Evolutionary conservation across 2,888 invertebrate species (phyloP), one percentile per base, ranked within the genome.

Genomic region (Caenorhabditis uteleia): DNA sequence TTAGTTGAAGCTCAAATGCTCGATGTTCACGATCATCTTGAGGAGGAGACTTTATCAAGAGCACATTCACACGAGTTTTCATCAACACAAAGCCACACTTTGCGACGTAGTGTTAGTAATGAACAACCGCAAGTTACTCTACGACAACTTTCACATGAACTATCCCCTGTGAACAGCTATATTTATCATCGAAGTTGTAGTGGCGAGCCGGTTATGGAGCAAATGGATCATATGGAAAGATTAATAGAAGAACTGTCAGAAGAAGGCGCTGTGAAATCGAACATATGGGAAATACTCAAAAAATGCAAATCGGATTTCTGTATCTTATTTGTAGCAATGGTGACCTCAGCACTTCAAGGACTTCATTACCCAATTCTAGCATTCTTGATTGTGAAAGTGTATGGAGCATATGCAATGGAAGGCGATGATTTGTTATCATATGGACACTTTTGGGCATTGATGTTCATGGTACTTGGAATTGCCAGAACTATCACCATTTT

Each of bases 401-500:
- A 53, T 25, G 33, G 57, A 46, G 62, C 43, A n/a, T 57, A 43
- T 20, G 53, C 56, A 12, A 53, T 46, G 53, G 8, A 36, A 14
- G 53, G 62, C 36, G 84, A 84, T 6, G 83, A 83, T 26, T 56
- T 74, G 46, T 59, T 84, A 7, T 56, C 71, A 12, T 65, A 82
- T 38, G 83, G 85, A 34, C 78, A 85, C 5, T 77, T 84, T 50
- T 87, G 87, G 87, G 83, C 86, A 29, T 74, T 85, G 70, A 70
- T 69, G 45, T 79, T 75, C 54, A 48, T 78, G 27, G 47, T 65
- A 2, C 78, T 87, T 12, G 87, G 84, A 5, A 71, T 79, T 2
- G 68, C 79, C 7, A 82, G 84, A 26, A 83, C 62, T 5, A 34
- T 57, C 7, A 62, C 58, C 0, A 12, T 68, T n/a, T 42, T 51